Evolutionary conservation across 2,797 vertebrate species (phyloP), one percentile per base, ranked within the genome.

Genomic region (Florisuga fusca): DNA sequence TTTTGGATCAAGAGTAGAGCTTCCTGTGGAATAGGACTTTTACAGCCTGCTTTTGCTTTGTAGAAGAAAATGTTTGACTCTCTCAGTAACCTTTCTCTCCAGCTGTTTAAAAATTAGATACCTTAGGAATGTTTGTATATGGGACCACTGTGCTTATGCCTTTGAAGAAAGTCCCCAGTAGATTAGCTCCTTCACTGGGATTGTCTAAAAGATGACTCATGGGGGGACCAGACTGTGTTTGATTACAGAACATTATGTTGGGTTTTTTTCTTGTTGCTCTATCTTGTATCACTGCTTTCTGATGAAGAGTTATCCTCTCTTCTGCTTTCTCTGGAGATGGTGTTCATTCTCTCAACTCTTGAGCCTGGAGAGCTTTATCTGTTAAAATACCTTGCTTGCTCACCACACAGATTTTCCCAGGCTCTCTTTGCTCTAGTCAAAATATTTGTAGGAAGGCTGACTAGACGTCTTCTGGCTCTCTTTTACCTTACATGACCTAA

Each of bases 401-500:
- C 25, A 36, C 25, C 43, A 72, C 6, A 82, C 4, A 46, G 58
- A 62, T 81, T 96, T 91, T 94, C 87, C 41, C 68, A 78, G 45
- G 34, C 12, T 90, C 6, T 78, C 59, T 77, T 85, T 85, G 61
- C 51, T 87, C 16, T 79, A 74, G 55, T 58, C 63, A 92, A 92
- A 95, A 82, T 81, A 91, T 64, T 83, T 84, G n/a, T 66, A 93
- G 76, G 21, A 80, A 87, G 87, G 46, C 64, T 43, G n/a, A 83
- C 63, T 55, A 75, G 41, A 55, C 1, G 1, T 73, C 71, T 92
- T 84, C 53, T 87, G 78, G 46, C 61, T 94, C 19, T 23, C 50
- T 93, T 93, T 95, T 83, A 91, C 82, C 92, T 87, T 71, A 88
- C 8, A 31, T 76, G 83, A 96, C 87, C 91, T 88, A 84, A 93